These are phyloP conservation scores for Apteryx mantelli DNA, from an alignment of 2,113 vertebrate species.

Conservation along the genomic window DNA sequence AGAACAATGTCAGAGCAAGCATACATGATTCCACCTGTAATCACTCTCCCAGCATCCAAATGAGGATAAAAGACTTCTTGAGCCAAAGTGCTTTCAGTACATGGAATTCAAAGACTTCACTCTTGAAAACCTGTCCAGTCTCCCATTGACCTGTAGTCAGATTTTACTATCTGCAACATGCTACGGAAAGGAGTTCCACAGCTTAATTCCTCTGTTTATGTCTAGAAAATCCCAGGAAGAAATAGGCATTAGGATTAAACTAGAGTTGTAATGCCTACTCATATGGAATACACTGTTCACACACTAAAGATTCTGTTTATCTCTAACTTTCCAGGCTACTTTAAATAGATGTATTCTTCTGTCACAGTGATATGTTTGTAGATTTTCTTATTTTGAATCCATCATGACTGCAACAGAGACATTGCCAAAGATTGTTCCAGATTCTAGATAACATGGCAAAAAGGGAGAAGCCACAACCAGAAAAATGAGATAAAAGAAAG, in stretches of 20 bases:
- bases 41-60: fast-evolving
- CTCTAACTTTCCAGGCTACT: not conserved
- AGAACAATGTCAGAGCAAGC: not conserved
- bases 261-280: not conserved
- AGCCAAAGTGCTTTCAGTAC: not conserved
- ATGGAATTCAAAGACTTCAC: not conserved
- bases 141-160: not conserved
- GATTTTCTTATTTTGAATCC: not conserved
- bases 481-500: not conserved
- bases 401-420: not conserved
- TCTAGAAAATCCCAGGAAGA: not conserved
- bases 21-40: not conserved
- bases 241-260: fast-evolving
- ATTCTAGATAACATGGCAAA: not conserved
- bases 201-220: not conserved
- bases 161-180: not conserved
- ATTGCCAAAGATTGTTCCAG: not conserved
- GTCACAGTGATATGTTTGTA: not conserved
- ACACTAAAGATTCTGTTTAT: not conserved
- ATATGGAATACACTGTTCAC: not conserved
- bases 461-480: not conserved
- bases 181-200: not conserved
- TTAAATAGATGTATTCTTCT: not conserved
- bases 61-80: not conserved
- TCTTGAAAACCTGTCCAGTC: not conserved